Evolutionary conservation across 2,113 vertebrate species (phyloP).

Genomic region (Aptenodytes forsteri): DNA sequence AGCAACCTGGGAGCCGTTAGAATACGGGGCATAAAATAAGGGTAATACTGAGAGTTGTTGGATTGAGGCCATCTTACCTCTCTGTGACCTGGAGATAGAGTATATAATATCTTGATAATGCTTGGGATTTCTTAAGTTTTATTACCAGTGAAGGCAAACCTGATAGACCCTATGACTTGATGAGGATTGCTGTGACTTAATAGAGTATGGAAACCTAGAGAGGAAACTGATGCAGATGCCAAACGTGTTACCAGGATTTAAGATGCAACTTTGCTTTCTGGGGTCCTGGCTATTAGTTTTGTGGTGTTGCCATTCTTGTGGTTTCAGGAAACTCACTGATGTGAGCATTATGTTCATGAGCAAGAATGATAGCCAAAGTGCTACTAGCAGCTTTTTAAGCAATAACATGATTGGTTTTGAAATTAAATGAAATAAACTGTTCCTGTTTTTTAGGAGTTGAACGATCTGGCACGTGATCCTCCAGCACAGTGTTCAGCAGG

Average conservation of each 20-base stretch:
- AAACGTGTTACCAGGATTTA: rapidly evolving
- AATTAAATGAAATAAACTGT: background rate
- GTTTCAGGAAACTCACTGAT: background rate
- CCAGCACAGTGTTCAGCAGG: conserved; percentile 98
- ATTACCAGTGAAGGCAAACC: background rate
- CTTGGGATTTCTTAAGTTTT: background rate
- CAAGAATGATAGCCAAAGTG: background rate
- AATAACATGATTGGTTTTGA: background rate
- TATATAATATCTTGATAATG: background rate
- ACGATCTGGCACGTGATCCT: conserved; percentile 96
- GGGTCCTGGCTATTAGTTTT: background rate
- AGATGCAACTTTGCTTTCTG: background rate
- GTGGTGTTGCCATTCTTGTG: background rate
- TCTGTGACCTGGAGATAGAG: background rate
- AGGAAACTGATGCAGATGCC: background rate
- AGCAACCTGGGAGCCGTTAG: background rate
- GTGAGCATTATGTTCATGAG: rapidly evolving
- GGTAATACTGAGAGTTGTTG: background rate
- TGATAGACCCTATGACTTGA: background rate
- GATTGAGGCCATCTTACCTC: background rate
- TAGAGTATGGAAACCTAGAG: background rate
- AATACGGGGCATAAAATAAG: background rate
- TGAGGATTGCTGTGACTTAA: background rate
- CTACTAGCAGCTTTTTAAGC: background rate
- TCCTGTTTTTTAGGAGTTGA: conserved; percentile 86